Evolutionary conservation across 2,888 invertebrate genomes (phyloP), one percentile per base, ranked within the genome.

Genomic region (Megastigmus dorsalis): DNA sequence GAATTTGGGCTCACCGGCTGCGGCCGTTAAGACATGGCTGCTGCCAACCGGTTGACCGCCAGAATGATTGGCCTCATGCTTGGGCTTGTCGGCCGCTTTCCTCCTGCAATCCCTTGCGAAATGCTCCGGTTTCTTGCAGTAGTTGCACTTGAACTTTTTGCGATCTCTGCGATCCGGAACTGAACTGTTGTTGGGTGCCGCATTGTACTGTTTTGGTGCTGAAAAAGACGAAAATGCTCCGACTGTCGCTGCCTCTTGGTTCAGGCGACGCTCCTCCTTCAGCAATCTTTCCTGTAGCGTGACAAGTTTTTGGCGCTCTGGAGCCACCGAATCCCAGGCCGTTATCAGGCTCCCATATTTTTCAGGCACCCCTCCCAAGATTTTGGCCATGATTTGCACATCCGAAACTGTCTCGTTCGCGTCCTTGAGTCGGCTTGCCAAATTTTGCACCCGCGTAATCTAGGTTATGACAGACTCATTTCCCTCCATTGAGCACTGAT

Each of bases 391-490:
- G 5, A 55, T 9, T 1, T 33, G 33, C 0, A 18, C 0, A 9
- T 55, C 36, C 1, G 33, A 33, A 10, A 55, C 18, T 33, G 15
- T 18, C 26, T 45, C 52, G 65, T 23, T n/a, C 1, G 52, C 18
- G 52, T 55, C 55, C 18, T 33, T 55, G 9, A 55, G 9, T 9
- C 23, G 65, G 13, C 52, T 15, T 15, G 52, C 33, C 7, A 65
- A 23, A 13, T 65, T 65, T 15, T 20, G 52, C 6, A 36, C 6
- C 33, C 28, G 45, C 5, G 75, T 72, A 43, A 66, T 45, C 55
- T 73, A 69, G 50, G 67, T 55, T 70, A 76, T 77, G 70, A 69
- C 36, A 67, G 72, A 6, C 71, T 52, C 70, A 65, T 45, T 65
- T 54, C 43, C 63, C 76, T 78, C 77, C 79, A 77, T 68, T 38